Evolutionary conservation across 2,797 vertebrate species (phyloP).

Genomic region (Heliangelus exortis): DNA sequence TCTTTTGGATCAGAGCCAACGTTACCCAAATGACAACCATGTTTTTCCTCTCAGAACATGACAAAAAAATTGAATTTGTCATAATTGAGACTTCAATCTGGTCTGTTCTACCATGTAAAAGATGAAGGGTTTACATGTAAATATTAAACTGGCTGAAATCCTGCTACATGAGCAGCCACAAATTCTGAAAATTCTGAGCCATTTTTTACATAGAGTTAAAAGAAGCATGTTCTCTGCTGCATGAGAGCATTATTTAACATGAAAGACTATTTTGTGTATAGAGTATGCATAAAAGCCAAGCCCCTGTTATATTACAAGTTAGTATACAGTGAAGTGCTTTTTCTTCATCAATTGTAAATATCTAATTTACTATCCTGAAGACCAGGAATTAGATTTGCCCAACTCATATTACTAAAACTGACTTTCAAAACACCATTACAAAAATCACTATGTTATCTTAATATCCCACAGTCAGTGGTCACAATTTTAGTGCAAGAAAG

Average conservation of each 20-base stretch:
- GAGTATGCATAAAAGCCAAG: background rate
- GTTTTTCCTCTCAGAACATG: background rate
- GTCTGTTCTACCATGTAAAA: background rate
- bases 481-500: constrained; percentile 49
- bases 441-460: constrained; percentile 32
- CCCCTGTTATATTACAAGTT: background rate
- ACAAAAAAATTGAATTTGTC: background rate
- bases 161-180: background rate
- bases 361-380: background rate
- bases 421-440: constrained; percentile 42
- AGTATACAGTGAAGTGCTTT: background rate
- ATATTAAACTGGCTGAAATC: background rate
- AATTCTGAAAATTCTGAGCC: background rate
- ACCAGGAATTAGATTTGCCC: background rate
- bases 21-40: background rate
- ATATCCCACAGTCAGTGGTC: constrained; percentile 9
- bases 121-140: background rate
- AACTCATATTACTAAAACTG: background rate
- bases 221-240: background rate
- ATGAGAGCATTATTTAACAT: background rate
- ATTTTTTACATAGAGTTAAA: background rate
- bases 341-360: background rate
- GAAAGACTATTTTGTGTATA: background rate
- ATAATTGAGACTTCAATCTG: background rate
- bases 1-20: background rate